Percentiles rank a stretch among this genome's conserved stretches.
Conservation (phyloP, 2,797 vertebrate genomes). For the Hemibagrus guttatus region DNA sequence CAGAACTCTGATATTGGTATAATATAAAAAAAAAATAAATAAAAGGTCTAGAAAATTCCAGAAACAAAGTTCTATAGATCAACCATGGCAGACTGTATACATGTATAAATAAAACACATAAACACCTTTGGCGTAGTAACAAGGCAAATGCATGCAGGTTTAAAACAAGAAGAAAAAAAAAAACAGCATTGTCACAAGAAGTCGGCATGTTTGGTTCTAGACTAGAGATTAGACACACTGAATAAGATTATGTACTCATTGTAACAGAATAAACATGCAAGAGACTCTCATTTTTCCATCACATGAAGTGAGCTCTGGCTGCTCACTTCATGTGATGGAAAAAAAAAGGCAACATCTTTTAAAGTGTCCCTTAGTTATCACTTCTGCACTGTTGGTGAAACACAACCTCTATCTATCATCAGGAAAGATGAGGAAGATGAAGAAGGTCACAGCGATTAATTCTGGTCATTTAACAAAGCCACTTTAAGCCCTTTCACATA, state of each 20-base stretch:
- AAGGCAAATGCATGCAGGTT: neutral
- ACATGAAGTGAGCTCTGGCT: conserved; percentile 13
- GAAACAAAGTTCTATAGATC: no score
- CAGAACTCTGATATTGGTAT: neutral
- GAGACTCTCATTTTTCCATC: no score
- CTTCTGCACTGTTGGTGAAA: conserved; percentile 26
- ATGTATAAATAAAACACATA: neutral
- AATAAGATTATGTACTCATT: conserved; percentile 44
- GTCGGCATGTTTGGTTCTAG: neutral
- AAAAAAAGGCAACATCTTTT: conserved; percentile 21
- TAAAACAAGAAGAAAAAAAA: neutral
- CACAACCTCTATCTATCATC: neutral
- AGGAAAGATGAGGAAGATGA: neutral
- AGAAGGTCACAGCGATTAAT: neutral
- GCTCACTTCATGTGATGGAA: neutral
- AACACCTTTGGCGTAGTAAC: neutral
- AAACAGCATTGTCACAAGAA: neutral
- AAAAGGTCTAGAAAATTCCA: neutral
- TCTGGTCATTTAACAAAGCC: neutral
- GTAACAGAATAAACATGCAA: conserved; percentile 42
- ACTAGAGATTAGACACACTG: conserved; percentile 32
- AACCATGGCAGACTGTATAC: neutral
- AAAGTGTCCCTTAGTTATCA: conserved; percentile 36
- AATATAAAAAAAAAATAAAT: neutral
- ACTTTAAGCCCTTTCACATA: neutral